A percentile compares a stretch with the other conserved stretches of the same genome.
These are phyloP conservation scores for Argya squamiceps DNA, from an alignment of 2,797 vertebrate species.

Conservation along the genomic window DNA sequence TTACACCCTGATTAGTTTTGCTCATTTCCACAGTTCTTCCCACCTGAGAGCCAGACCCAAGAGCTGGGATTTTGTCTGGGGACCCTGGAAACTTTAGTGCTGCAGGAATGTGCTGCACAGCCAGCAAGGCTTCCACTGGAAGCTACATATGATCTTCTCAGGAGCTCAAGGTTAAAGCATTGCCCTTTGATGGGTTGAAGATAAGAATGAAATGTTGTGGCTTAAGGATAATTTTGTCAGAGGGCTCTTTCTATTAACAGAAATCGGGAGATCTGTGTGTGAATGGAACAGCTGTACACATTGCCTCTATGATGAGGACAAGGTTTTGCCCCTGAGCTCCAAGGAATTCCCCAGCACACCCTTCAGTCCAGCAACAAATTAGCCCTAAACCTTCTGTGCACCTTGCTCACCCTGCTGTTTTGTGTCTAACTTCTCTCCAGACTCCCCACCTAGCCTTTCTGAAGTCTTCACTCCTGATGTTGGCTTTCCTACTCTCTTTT, in stretches of 20 bases:
- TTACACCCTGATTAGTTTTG: neutral
- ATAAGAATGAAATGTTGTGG: neutral
- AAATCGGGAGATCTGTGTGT: neutral
- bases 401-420: neutral
- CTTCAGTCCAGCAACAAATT: neutral
- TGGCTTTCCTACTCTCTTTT: neutral
- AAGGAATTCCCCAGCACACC: neutral
- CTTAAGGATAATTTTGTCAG: neutral
- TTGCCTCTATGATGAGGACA: neutral
- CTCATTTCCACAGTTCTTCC: neutral
- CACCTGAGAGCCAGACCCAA: neutral
- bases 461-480: neutral
- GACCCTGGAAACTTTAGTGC: rapidly evolving
- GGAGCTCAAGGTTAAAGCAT: neutral
- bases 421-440: neutral
- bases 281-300: neutral
- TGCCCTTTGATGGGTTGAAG: neutral
- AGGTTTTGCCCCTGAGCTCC: neutral
- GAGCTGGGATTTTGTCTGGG: neutral
- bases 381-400: neutral
- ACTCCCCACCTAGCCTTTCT: neutral
- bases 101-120: neutral
- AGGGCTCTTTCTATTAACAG: neutral
- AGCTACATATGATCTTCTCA: neutral
- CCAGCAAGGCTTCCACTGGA: neutral